Conservation (phyloP, 2,888 invertebrate genomes). For the Dorcus hopei region DNA sequence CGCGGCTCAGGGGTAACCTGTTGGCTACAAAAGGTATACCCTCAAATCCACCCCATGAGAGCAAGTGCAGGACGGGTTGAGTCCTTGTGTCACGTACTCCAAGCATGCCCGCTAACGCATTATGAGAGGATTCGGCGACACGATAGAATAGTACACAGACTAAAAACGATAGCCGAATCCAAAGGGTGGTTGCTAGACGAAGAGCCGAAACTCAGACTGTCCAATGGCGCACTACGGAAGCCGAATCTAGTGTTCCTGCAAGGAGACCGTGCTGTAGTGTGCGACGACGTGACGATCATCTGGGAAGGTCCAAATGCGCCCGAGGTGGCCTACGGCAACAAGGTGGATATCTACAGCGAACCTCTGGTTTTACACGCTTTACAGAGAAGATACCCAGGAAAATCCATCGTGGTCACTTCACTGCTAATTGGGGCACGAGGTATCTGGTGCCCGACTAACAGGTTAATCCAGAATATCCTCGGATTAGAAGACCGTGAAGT, state of each 20-base stretch:
- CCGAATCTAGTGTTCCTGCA: slow-evolving; percentile 14
- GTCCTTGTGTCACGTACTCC: slow-evolving; percentile 23
- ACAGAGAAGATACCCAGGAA: neutral
- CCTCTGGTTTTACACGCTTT: slow-evolving; percentile 1
- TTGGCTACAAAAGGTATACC: slow-evolving; percentile 9
- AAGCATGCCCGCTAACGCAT: slow-evolving; percentile 24
- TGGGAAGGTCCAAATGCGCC: slow-evolving; percentile 22
- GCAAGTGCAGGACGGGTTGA: slow-evolving; percentile 22
- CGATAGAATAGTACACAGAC: slow-evolving; percentile 2
- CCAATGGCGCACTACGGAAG: slow-evolving; percentile 12
- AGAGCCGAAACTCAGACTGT: slow-evolving; percentile 12
- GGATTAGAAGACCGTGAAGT: neutral
- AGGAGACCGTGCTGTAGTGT: slow-evolving; percentile 2
- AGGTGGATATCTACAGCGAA: slow-evolving; percentile 11
- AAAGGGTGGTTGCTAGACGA: slow-evolving; percentile 11
- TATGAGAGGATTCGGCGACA: slow-evolving; percentile 18
- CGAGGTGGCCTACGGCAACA: slow-evolving; percentile 7
- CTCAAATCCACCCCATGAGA: slow-evolving; percentile 17
- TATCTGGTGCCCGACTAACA: slow-evolving; percentile 3
- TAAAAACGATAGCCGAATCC: slow-evolving; percentile 1
- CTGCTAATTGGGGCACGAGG: slow-evolving; percentile 16
- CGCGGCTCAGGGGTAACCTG: slow-evolving; percentile 26
- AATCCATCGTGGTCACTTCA: slow-evolving; percentile 3
- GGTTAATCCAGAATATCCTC: neutral
- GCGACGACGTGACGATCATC: slow-evolving; percentile 10